Conservation (phyloP, 2,113 vertebrate species). For the Grammomys surdaster region DNA sequence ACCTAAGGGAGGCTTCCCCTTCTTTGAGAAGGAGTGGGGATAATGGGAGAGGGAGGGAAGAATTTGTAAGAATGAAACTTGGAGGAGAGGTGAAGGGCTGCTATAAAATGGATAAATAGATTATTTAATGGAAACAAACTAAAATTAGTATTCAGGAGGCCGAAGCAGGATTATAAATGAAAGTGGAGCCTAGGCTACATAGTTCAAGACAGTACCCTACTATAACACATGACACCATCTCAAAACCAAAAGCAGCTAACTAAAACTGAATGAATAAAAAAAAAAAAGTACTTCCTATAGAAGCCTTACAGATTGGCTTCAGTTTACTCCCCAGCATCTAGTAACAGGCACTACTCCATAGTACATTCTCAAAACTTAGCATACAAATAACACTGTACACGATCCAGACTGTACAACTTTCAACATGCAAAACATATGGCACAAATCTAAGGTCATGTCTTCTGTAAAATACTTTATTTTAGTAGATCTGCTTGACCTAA, state of each 20-base stretch:
- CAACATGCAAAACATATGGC: background rate
- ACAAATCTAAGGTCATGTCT: background rate
- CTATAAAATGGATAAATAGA: too few species aligned
- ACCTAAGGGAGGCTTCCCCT: too few species aligned
- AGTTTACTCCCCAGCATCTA: background rate
- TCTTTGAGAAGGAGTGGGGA: too few species aligned
- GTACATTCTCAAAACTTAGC: conserved; percentile 21
- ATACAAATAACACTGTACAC: background rate
- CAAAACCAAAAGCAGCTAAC: background rate
- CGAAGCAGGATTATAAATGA: background rate
- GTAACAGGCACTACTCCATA: background rate
- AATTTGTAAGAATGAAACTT: too few species aligned
- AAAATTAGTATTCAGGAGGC: background rate
- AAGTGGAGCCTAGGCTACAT: background rate
- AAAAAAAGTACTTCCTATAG: background rate
- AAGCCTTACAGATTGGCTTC: background rate
- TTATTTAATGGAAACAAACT: too few species aligned
- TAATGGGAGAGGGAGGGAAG: too few species aligned
- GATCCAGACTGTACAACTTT: background rate
- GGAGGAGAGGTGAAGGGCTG: too few species aligned
- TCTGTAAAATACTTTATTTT: conserved; percentile 5
- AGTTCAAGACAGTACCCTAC: background rate
- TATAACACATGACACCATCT: background rate
- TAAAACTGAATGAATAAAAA: background rate
- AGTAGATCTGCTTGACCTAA: background rate